phyloP scores from a whole-genome alignment of 2,113 vertebrate species.

The Fregata magnificens region DNA sequence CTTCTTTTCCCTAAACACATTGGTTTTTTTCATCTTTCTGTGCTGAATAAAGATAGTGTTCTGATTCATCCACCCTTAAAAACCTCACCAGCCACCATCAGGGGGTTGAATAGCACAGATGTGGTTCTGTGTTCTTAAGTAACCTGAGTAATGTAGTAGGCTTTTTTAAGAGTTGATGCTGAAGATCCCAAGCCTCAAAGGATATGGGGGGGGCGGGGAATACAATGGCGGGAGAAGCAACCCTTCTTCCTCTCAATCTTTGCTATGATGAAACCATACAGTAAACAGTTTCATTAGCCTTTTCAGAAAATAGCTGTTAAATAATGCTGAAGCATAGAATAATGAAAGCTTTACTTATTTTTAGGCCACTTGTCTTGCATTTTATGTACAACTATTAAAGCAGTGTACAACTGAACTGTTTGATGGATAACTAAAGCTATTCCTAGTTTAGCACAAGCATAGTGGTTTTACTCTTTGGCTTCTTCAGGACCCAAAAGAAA shows the following conservation, averaged over 20 bases:
- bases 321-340: background rate
- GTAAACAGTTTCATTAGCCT: background rate
- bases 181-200: background rate
- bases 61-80: slow-evolving; percentile 38
- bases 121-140: slow-evolving; percentile 17
- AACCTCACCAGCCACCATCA: background rate
- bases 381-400: background rate
- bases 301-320: background rate
- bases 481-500: background rate
- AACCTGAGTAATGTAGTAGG: background rate
- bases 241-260: background rate
- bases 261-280: background rate
- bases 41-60: slow-evolving; percentile 50
- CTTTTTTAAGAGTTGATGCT: background rate
- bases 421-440: background rate
- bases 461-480: background rate
- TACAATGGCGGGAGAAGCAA: background rate
- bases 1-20: slow-evolving; percentile 7
- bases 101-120: slow-evolving; percentile 3
- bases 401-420: background rate
- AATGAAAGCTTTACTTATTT: background rate
- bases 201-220: background rate
- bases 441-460: background rate
- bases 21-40: background rate
- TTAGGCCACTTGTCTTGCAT: background rate